phyloP scores from a whole-genome alignment of 2,113 vertebrate genomes.

The Pyrgilauda ruficollis region DNA sequence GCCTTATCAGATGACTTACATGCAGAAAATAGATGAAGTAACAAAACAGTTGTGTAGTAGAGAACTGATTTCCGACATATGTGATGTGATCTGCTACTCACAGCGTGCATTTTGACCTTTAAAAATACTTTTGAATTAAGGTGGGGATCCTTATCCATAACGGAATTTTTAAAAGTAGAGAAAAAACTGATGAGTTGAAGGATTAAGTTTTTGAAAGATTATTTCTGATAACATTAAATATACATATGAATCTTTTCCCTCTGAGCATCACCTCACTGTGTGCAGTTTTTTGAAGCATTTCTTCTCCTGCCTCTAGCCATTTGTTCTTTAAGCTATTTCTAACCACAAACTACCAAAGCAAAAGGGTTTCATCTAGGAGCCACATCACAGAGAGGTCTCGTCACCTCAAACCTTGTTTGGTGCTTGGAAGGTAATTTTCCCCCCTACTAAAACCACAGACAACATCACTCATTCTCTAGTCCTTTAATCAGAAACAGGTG shows the following conservation, averaged over 20 bases:
- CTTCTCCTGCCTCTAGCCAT: background rate
- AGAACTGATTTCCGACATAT: background rate
- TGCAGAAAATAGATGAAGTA: background rate
- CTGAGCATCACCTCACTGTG: background rate
- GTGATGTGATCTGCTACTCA: background rate
- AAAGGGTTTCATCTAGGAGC: conserved; percentile 24
- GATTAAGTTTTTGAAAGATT: background rate
- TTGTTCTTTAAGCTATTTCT: conserved; percentile 15
- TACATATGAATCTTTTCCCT: background rate
- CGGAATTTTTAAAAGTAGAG: background rate
- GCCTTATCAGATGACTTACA: background rate
- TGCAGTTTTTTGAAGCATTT: background rate
- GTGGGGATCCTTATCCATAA: background rate
- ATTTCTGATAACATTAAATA: background rate
- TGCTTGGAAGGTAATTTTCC: conserved; percentile 33
- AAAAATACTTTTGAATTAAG: background rate
- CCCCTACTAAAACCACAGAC: conserved; percentile 37
- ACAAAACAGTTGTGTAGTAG: background rate
- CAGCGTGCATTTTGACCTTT: background rate
- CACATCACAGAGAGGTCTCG: conserved; percentile 60
- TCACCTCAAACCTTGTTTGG: conserved; percentile 48
- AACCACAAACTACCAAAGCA: conserved; percentile 47
- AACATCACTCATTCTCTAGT: background rate
- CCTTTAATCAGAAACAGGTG: background rate
- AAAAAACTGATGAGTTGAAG: background rate